A percentile compares a stretch with the other conserved stretches of the same genome.
These are phyloP conservation scores for Danio rerio DNA, from an alignment of 2,113 vertebrate genomes.

Conservation along the genomic window DNA sequence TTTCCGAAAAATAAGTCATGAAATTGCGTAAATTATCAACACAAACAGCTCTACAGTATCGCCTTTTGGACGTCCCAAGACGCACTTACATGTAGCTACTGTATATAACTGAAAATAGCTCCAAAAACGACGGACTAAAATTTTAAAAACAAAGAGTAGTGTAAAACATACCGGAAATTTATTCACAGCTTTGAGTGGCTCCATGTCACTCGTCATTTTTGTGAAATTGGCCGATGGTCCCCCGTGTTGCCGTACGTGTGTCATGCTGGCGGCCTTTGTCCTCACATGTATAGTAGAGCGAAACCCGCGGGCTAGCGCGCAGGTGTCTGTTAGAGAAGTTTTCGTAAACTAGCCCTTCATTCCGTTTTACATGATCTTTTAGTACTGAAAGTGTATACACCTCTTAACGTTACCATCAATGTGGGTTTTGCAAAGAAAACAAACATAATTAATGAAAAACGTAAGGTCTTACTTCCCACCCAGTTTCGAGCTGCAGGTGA, in stretches of 20 bases:
- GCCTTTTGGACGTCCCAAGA: too few species aligned
- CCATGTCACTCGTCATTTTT: conserved; percentile 26
- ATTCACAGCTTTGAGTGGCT: not conserved
- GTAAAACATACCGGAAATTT: conserved; percentile 28
- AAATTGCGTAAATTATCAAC: too few species aligned
- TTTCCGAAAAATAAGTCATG: too few species aligned
- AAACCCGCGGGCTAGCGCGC: not conserved
- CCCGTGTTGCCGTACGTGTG: not conserved
- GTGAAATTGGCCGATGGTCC: not conserved
- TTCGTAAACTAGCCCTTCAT: not conserved
- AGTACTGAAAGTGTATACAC: not conserved
- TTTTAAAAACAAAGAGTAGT: too few species aligned
- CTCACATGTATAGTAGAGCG: not conserved
- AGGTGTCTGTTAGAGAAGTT: conserved; percentile 2
- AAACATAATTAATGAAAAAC: not conserved
- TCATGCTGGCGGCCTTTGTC: conserved; percentile 21
- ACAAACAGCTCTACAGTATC: too few species aligned
- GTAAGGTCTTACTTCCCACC: not conserved
- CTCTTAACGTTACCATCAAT: not conserved
- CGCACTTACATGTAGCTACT: too few species aligned
- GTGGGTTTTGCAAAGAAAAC: not conserved
- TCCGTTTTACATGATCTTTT: not conserved
- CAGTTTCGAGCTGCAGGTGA: conserved; percentile 12
- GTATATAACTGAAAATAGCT: too few species aligned
- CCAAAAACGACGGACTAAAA: too few species aligned